Conservation (phyloP, 64 coral and sea anemone species). For the Pocillopora damicornis region DNA sequence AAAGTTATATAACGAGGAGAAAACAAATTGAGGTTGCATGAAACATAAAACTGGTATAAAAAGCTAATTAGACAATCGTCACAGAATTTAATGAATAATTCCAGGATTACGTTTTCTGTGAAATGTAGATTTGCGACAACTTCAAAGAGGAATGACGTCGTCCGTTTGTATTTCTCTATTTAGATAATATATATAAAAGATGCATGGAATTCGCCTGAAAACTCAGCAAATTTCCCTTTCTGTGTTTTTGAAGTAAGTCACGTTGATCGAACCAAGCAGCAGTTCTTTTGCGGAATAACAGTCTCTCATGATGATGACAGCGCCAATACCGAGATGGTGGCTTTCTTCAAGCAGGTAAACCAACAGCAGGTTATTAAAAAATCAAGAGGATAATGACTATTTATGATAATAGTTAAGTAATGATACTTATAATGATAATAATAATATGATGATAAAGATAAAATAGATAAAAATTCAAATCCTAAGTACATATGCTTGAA, state of each 20-base stretch:
- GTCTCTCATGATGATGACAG: neutral
- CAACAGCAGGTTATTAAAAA: neutral
- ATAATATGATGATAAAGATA: too few relatives aligned
- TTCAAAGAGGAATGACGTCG: too few relatives aligned
- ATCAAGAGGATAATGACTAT: too few relatives aligned
- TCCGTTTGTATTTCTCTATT: neutral
- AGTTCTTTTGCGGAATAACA: conserved; percentile 5
- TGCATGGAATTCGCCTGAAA: conserved; percentile 10
- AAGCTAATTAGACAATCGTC: neutral
- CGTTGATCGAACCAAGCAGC: neutral
- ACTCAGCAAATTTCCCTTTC: neutral
- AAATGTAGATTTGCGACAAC: too few relatives aligned
- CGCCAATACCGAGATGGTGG: neutral
- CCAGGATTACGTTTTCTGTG: too few relatives aligned
- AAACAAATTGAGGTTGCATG: too few relatives aligned
- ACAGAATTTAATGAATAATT: too few relatives aligned
- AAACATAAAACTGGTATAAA: neutral
- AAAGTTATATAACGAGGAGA: too few relatives aligned
- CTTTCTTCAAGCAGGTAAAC: neutral
- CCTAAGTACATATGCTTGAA: too few relatives aligned
- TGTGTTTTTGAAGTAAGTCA: neutral
- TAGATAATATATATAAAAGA: neutral
- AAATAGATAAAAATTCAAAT: too few relatives aligned
- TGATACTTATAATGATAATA: too few relatives aligned
- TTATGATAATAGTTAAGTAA: too few relatives aligned